Evolutionary conservation across 2,888 invertebrate species (phyloP).

Genomic region (Eulithis testata): DNA sequence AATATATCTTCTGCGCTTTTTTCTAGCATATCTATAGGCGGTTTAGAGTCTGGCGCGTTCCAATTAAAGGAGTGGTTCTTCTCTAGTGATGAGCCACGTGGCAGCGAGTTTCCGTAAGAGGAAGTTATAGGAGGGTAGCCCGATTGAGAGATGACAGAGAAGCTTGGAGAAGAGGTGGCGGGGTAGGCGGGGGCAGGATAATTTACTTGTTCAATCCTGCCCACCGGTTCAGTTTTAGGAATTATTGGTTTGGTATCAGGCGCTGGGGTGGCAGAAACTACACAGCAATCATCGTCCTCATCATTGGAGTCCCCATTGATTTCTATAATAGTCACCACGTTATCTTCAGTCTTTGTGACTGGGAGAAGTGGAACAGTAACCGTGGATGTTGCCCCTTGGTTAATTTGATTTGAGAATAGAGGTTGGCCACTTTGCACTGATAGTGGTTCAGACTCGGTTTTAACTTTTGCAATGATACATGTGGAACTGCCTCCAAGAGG

Average conservation of each 20-base stretch:
- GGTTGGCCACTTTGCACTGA: constrained; percentile 42
- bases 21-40: constrained; percentile 70
- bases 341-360: constrained; percentile 70
- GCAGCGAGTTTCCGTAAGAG: constrained; percentile 51
- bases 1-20: constrained; percentile 80
- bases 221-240: constrained; percentile 66
- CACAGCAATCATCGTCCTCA: constrained; percentile 80
- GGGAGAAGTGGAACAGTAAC: constrained; percentile 50
- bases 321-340: constrained; percentile 69
- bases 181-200: constrained; percentile 60
- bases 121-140: constrained; percentile 54
- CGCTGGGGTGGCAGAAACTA: constrained; percentile 77
- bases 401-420: constrained; percentile 42
- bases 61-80: constrained; percentile 80
- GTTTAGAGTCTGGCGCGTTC: constrained; percentile 79
- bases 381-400: constrained; percentile 37
- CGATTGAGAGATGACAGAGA: constrained; percentile 21
- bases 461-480: constrained; percentile 65
- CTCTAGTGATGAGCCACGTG: constrained; percentile 59
- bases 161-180: constrained; percentile 50
- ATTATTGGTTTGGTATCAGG: constrained; percentile 72
- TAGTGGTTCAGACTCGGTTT: constrained; percentile 63
- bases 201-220: constrained; percentile 38
- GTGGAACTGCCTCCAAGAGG: constrained; percentile 53
- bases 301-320: constrained; percentile 80